phyloP scores from a whole-genome alignment of 2,797 vertebrate species.

The Megalops cyprinoides region DNA sequence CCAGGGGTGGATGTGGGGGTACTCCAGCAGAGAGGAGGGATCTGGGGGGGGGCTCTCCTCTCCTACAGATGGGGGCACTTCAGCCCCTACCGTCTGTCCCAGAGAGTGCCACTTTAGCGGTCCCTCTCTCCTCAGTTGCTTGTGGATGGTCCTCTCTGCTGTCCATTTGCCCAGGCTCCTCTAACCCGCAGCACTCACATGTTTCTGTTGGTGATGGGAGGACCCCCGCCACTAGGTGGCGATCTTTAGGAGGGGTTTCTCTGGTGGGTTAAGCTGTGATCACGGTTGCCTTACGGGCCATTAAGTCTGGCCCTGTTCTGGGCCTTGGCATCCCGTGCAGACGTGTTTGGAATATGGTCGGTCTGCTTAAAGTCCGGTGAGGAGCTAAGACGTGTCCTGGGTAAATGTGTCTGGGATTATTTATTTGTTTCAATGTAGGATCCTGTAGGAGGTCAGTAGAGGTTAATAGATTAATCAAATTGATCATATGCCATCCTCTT shows the following conservation, averaged over 20 bases:
- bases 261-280: too few species aligned
- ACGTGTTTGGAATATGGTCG: too few species aligned
- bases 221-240: conserved; percentile 26
- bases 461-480: too few species aligned
- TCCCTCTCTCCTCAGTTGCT: conserved; percentile 26
- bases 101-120: neutral
- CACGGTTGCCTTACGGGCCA: too few species aligned
- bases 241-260: conserved; percentile 17
- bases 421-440: too few species aligned
- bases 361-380: too few species aligned
- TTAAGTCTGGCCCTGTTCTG: too few species aligned
- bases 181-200: neutral
- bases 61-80: neutral
- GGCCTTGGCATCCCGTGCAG: too few species aligned
- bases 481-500: too few species aligned
- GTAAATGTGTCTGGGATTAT: too few species aligned
- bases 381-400: neutral
- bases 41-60: neutral
- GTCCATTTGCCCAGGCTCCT: neutral
- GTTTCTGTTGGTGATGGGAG: neutral
- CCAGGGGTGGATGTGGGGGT: neutral
- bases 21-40: neutral
- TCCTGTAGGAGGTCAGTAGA: too few species aligned
- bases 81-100: neutral
- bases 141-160: conserved; percentile 22